Base-by-base conservation (phyloP, 2,888 invertebrate genomes). In the Callyntrura guangdongensis region DNA sequence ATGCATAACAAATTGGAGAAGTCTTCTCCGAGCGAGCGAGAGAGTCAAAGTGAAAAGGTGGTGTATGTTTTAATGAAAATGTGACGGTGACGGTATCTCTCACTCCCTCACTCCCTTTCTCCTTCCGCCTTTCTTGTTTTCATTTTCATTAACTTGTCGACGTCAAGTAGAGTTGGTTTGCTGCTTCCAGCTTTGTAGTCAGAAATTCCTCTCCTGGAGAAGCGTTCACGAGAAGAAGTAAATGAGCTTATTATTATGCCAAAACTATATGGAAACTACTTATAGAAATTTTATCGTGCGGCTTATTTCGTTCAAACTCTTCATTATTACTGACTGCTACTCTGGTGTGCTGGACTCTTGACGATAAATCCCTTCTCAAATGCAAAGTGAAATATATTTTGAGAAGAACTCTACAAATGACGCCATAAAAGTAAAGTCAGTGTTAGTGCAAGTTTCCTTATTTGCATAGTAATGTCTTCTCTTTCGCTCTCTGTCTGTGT, bases 111-210 rank as follows among this genome's bases (percentile, higher is more conserved):
- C 8, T 67, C 67, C 67, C 45, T 17, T 45, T 45, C 45, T 45
- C 45, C 64, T 69, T 69, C 69, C 69, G 69, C 69, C 69, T 69
- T 69, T 69, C 69, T 69, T 69, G 69, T 69, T 77, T 77, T 77
- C 77, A 77, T 77, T 77, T 74, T 53, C 53, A 77, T 77, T 49
- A 56, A 22, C n/a, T 77, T 77, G 53, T 49, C 77, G 53, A 25
- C 53, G 77, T n/a, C 77, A 36, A 20, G 6, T 72, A 8, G n/a
- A 49, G 49, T 49, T 17, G 74, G 36, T 69, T 17, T 17, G 45
- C 45, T 64, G 11, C 17, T 56, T 53, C 1, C 11, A 53, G 12
- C 14, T 56, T 9, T 61, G 61, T 11, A 61, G 61, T 61, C 59
- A 22, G n/a, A n/a, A 12, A 53, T n/a, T 53, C 53, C 53, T 53